phyloP scores from a whole-genome alignment of 2,113 vertebrate genomes.

The Dissostichus mawsoni region DNA sequence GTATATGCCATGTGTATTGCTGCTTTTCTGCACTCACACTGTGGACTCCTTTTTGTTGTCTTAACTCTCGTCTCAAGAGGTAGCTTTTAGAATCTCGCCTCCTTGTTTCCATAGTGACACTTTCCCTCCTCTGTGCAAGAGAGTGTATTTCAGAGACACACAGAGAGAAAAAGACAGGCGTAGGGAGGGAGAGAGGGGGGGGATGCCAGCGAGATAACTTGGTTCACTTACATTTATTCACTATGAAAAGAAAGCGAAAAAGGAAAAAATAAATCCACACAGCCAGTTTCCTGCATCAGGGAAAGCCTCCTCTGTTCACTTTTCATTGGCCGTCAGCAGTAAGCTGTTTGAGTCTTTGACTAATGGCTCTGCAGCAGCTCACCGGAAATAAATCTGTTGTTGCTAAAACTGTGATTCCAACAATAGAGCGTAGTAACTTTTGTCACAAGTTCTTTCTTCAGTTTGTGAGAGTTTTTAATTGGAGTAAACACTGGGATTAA shows the following conservation, averaged over 20 bases:
- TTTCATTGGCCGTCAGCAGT: slow-evolving; percentile 45
- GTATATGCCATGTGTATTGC: slow-evolving; percentile 66
- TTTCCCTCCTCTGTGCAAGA: slow-evolving; percentile 82
- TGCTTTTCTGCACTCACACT: slow-evolving; percentile 75
- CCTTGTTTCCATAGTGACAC: slow-evolving; percentile 89
- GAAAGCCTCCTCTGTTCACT: slow-evolving; percentile 50
- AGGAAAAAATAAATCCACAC: slow-evolving; percentile 38
- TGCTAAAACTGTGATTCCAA: slow-evolving; percentile 37
- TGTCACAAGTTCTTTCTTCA: neutral
- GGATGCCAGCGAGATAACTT: slow-evolving; percentile 76
- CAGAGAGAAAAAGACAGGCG: slow-evolving; percentile 65
- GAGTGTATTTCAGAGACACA: slow-evolving; percentile 73
- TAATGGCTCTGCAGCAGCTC: slow-evolving; percentile 49
- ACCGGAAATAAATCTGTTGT: slow-evolving; percentile 43
- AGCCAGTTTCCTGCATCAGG: slow-evolving; percentile 41
- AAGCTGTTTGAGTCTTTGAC: slow-evolving; percentile 59
- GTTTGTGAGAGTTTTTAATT: slow-evolving; percentile 27
- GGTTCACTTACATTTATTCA: slow-evolving; percentile 76
- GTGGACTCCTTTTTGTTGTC: slow-evolving; percentile 83
- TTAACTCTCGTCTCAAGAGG: slow-evolving; percentile 84
- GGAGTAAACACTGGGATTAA: slow-evolving; percentile 28
- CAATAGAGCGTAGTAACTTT: slow-evolving; percentile 13
- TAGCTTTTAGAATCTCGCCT: slow-evolving; percentile 87
- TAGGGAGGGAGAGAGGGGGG: slow-evolving; percentile 47
- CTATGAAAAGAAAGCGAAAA: slow-evolving; percentile 51